Conservation (phyloP, 1,140 invertebrate genomes). For the Drosophila nebulosa region DNA sequence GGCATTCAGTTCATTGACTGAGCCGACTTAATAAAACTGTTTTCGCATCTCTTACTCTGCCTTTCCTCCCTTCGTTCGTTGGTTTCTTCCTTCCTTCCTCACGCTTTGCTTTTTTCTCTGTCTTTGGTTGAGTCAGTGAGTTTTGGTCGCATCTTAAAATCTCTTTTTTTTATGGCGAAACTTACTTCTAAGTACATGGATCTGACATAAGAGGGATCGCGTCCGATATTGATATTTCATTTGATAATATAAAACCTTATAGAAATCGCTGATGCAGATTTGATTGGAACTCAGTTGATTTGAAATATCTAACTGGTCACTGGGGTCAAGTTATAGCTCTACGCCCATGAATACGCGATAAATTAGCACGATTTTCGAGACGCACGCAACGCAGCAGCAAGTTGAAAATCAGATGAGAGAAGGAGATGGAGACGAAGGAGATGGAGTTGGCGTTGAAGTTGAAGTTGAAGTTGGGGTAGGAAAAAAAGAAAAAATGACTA, state of each 20-base stretch:
- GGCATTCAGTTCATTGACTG: not conserved
- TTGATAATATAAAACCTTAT: too few species aligned
- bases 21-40: not conserved
- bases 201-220: conserved; percentile 28
- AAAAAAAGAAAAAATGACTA: conserved; percentile 53
- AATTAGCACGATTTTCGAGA: conserved; percentile 67
- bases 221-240: too few species aligned
- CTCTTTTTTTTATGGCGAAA: conserved; percentile 10
- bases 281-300: too few species aligned
- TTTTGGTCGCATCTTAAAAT: conserved; percentile 28
- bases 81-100: not conserved
- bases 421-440: not conserved
- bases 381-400: conserved; percentile 29
- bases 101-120: not conserved
- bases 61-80: not conserved
- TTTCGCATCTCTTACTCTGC: not conserved
- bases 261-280: too few species aligned
- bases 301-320: not conserved
- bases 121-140: conserved; percentile 72
- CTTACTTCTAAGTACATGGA: conserved; percentile 16
- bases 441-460: too few species aligned
- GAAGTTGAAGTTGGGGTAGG: too few species aligned
- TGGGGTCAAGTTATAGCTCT: not conserved
- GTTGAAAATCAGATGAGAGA: conserved; percentile 44
- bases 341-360: conserved; percentile 48